These are phyloP conservation scores for Peromyscus polionotus DNA, from an alignment of 2,113 vertebrate genomes.

Conservation along the genomic window DNA sequence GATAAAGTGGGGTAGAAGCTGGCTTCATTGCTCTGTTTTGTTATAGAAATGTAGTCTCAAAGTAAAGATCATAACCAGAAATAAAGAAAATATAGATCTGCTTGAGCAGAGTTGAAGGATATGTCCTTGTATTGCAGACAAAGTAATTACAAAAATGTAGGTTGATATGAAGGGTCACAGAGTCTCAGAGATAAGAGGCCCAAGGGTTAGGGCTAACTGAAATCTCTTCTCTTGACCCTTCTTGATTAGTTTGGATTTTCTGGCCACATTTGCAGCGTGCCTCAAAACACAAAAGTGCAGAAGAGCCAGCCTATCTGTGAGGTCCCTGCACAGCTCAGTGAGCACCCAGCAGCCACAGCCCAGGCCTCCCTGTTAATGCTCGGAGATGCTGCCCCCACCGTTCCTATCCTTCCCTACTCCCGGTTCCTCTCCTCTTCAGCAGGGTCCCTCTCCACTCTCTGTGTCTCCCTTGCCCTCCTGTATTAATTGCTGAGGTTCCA, in stretches of 20 bases:
- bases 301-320: background rate
- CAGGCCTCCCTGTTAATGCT: rapidly evolving
- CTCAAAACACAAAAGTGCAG: background rate
- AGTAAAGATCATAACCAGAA: background rate
- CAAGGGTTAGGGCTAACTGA: rapidly evolving
- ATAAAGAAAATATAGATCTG: background rate
- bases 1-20: background rate
- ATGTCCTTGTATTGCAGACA: background rate
- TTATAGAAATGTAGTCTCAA: background rate
- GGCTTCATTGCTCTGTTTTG: background rate
- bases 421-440: background rate
- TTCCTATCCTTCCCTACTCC: background rate
- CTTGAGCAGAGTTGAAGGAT: background rate
- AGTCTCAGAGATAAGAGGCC: background rate
- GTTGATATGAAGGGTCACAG: rapidly evolving
- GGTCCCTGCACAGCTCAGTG: rapidly evolving
- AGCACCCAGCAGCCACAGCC: too few relatives aligned
- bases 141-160: background rate
- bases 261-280: too few relatives aligned
- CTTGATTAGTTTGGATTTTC: background rate
- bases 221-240: background rate
- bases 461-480: background rate
- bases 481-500: conserved; percentile 84
- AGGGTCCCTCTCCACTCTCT: background rate
- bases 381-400: rapidly evolving